These are phyloP conservation scores for Apeira syringaria DNA, from an alignment of 2,888 invertebrate species.

Conservation along the genomic window DNA sequence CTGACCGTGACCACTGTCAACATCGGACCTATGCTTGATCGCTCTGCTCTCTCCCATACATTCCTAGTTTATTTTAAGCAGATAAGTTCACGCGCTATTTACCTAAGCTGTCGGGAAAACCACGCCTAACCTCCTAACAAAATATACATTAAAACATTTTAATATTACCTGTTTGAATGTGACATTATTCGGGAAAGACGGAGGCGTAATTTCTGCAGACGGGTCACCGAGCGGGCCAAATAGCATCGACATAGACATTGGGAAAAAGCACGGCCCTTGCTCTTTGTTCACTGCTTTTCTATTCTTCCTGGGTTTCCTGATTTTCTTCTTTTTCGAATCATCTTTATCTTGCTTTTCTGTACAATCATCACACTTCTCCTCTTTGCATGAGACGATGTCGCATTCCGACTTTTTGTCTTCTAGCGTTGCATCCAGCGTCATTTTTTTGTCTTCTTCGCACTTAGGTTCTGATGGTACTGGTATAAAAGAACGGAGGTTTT, in stretches of 20 bases:
- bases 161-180: slow-evolving; percentile 92
- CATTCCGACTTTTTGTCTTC: slow-evolving; percentile 62
- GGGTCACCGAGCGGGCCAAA: slow-evolving; percentile 91
- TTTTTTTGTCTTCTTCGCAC: slow-evolving; percentile 62
- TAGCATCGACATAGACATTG: slow-evolving; percentile 93
- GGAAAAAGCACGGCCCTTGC: slow-evolving; percentile 85
- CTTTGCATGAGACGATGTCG: slow-evolving; percentile 50
- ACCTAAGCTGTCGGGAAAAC: background rate
- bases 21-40: too few relatives aligned
- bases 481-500: slow-evolving; percentile 70
- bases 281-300: slow-evolving; percentile 68
- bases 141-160: too few relatives aligned
- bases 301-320: slow-evolving; percentile 66
- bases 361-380: slow-evolving; percentile 63
- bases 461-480: slow-evolving; percentile 67
- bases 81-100: background rate
- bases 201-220: slow-evolving; percentile 61
- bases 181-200: slow-evolving; percentile 94
- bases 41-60: too few relatives aligned
- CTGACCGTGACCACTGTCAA: too few relatives aligned
- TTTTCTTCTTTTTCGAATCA: slow-evolving; percentile 62
- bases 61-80: too few relatives aligned
- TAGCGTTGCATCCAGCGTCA: slow-evolving; percentile 50
- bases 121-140: too few relatives aligned
- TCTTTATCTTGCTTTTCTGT: slow-evolving; percentile 54